phyloP scores from a whole-genome alignment of 2,113 vertebrate species.

The Mirza zaza region DNA sequence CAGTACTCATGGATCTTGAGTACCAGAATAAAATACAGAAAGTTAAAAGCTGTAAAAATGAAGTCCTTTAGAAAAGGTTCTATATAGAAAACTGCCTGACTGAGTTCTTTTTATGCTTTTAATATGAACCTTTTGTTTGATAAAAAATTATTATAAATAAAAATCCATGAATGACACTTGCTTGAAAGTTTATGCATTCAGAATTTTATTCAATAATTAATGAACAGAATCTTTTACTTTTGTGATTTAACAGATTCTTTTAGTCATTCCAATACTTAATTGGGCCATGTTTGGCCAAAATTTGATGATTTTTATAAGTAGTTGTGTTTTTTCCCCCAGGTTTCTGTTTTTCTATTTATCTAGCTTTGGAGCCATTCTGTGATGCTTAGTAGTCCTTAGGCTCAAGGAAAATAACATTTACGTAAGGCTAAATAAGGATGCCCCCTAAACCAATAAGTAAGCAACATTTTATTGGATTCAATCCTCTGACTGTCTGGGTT shows the following conservation, averaged over 20 bases:
- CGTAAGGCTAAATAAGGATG: neutral
- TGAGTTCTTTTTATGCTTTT: neutral
- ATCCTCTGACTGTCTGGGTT: neutral
- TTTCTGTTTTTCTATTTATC: neutral
- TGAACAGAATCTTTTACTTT: neutral
- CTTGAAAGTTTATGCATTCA: neutral
- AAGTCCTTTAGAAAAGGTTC: neutral
- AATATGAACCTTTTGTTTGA: neutral
- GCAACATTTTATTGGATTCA: neutral
- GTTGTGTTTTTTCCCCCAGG: neutral
- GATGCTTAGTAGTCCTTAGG: neutral
- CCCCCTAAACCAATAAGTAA: neutral
- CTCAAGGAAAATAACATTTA: neutral
- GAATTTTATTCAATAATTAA: neutral
- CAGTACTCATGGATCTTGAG: rapidly evolving
- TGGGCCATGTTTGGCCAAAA: neutral
- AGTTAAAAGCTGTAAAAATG: neutral
- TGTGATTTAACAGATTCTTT: neutral
- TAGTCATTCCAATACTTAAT: neutral
- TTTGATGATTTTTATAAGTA: neutral
- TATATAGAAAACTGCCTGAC: neutral
- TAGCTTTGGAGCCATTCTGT: neutral
- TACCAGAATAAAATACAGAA: neutral
- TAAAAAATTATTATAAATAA: neutral
- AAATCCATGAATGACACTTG: neutral